Evolutionary conservation across 92 coral and sea anemone species (phyloP), one percentile per base, ranked within the genome.

Genomic region (Epizoanthus illoricatus): DNA sequence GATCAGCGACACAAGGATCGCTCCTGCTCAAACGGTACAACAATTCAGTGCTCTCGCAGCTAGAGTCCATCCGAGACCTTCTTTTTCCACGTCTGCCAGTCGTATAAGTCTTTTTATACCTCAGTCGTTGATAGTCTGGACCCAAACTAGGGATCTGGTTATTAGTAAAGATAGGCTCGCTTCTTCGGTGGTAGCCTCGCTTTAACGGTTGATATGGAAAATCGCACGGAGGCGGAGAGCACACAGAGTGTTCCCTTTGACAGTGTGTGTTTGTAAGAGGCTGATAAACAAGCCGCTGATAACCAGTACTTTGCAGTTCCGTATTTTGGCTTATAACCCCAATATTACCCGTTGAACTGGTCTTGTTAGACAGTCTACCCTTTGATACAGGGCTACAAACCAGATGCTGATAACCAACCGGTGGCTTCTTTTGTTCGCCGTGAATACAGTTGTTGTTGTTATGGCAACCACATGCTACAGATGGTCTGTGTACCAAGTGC

Each of bases 11-110:
- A 13, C 72, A 78, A 15, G 82, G 43, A 16, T 78, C 82, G 24
- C 82, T 78, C 28, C 45, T 69, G 59, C 82, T 78, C 21, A 78
- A 59, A 43, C 71, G 82, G 47, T 41, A 43, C 59, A 78, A 63
- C 4, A 43, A 58, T 36, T 45, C 65, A 1, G 60, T 12, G 59
- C 20, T 41, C 12, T 78, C 82, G 15, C 71, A 78, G 24, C 40
- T 43, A n/a, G 82, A 78, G 71, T 78, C 82, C 36, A 78, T 41
- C 16, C 71, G 54, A 39, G 36, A 21, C 43, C 24, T 62, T 78
- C 43, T 54, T 43, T 52, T 2, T 52, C 56, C 56, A 3, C 64
- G 67, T 52, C 18, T 24, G 17, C 71, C 23, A 54, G 16, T 63
- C 19, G 65, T 7, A 4, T 23, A 62, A 39, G 41, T 59, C 66